Conservation (phyloP, 2,113 vertebrate genomes). For the Maylandia zebra region DNA sequence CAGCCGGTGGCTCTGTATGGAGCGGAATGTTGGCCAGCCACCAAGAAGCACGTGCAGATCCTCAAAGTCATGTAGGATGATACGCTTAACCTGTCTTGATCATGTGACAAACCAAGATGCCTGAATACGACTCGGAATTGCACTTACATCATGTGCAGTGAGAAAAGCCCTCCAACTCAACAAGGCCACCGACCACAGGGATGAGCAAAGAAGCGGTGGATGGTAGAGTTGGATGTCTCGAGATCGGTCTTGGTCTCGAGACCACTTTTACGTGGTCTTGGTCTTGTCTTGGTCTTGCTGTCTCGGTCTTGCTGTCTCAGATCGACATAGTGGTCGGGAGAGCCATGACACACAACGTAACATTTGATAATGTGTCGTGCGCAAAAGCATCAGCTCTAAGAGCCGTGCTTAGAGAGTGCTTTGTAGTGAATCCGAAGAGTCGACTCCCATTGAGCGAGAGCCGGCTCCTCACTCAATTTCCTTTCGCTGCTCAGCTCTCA, state of each 20-base stretch:
- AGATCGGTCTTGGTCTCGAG: background rate
- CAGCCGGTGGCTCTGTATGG: background rate
- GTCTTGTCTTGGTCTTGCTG: background rate
- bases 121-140: background rate
- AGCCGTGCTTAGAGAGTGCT: background rate
- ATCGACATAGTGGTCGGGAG: background rate
- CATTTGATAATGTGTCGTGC: background rate
- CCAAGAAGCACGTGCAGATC: background rate
- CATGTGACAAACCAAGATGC: background rate
- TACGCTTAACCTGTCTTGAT: background rate
- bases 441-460: background rate
- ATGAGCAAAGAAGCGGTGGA: background rate
- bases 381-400: background rate
- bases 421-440: background rate
- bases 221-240: background rate
- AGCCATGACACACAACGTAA: background rate
- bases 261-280: background rate
- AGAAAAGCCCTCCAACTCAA: background rate
- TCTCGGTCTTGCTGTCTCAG: background rate
- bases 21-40: background rate
- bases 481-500: background rate
- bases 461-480: background rate
- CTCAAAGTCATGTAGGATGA: background rate
- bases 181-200: background rate
- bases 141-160: background rate